Conservation (phyloP, 2,888 invertebrate species). For the Eubasilissa splendida region DNA sequence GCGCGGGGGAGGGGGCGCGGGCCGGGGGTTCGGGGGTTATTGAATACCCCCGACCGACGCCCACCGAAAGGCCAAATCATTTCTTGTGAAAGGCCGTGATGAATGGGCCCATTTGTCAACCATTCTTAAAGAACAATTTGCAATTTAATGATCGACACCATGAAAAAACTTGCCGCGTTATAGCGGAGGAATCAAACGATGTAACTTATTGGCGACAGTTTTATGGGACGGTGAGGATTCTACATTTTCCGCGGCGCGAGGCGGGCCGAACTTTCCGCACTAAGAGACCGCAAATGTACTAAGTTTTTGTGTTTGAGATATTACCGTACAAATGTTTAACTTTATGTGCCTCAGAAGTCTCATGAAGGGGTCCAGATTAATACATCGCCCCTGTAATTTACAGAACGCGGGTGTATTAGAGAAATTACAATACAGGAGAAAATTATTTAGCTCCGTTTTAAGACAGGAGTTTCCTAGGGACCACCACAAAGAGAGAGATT, state of each 20-base stretch:
- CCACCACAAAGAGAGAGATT: too few species aligned
- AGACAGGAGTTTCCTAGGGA: too few species aligned
- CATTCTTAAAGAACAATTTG: conserved; percentile 53
- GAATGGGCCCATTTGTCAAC: conserved; percentile 56
- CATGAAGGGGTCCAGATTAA: neutral
- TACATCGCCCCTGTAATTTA: too few species aligned
- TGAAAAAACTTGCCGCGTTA: conserved; percentile 32
- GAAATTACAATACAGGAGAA: too few species aligned
- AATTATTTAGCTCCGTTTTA: too few species aligned
- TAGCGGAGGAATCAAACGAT: conserved; percentile 29
- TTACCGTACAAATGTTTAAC: neutral
- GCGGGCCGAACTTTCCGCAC: neutral
- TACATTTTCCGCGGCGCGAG: too few species aligned
- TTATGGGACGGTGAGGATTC: conserved; percentile 19
- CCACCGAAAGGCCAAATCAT: conserved; percentile 51
- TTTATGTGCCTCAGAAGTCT: neutral
- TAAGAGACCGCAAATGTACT: conserved; percentile 16
- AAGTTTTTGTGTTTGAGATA: conserved; percentile 14
- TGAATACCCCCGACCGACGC: conserved; percentile 45
- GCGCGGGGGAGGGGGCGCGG: conserved; percentile 19
- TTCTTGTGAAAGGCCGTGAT: conserved; percentile 54
- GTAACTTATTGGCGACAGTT: conserved; percentile 32
- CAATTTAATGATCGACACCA: conserved; percentile 51
- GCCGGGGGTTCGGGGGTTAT: conserved; percentile 41
- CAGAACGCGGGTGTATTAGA: too few species aligned